Evolutionary conservation across 2,797 vertebrate genomes (phyloP).

Genomic region (Sebastiscus tertius): DNA sequence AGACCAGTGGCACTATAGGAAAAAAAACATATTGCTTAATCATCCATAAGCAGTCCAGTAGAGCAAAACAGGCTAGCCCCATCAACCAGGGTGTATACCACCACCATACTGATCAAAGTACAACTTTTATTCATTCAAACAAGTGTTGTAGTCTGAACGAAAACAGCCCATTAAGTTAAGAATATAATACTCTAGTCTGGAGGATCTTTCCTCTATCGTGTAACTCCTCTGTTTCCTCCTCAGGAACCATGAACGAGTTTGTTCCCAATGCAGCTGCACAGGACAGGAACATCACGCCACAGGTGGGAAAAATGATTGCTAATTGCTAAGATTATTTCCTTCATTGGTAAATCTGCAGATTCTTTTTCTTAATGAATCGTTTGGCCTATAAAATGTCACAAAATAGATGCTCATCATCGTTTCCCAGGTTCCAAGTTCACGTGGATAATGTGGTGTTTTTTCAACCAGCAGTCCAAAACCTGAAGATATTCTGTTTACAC

Average conservation of each 20-base stretch:
- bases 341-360: not conserved
- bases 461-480: not conserved
- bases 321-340: too few species aligned
- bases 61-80: too few species aligned
- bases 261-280: conserved; percentile 27
- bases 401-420: not conserved
- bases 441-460: not conserved
- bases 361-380: not conserved
- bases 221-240: conserved; percentile 5
- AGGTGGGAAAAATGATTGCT: conserved; percentile 42
- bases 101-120: not conserved
- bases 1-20: not conserved
- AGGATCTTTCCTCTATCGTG: not conserved
- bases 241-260: conserved; percentile 63
- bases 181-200: not conserved
- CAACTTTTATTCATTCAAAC: not conserved
- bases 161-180: not conserved
- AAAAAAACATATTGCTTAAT: not conserved
- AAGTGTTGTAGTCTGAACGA: not conserved
- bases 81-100: not conserved
- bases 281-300: conserved; percentile 43
- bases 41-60: not conserved
- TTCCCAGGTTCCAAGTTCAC: not conserved
- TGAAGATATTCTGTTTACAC: not conserved
- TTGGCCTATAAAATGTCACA: not conserved